Evolutionary conservation across 2,888 invertebrate genomes (phyloP), one percentile per base, ranked within the genome.

Genomic region (Tenthredo amoena): DNA sequence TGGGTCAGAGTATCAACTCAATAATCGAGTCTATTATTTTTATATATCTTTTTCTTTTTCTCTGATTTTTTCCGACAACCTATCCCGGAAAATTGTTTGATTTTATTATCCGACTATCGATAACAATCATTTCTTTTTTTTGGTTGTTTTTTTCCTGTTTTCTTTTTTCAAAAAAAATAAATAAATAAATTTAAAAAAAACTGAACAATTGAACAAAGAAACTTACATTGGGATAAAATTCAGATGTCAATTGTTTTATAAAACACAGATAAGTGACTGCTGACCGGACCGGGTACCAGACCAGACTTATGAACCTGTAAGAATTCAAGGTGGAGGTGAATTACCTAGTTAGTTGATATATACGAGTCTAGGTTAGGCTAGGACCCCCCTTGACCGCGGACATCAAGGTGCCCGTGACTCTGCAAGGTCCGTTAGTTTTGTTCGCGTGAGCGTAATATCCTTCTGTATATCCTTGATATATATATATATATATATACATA

Each of bases 261-360:
- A 10, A 26, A n/a, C 21, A 62, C 2, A 58, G 0, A 62, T 87
- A 87, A 88, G 89, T 55, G 90, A 89, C 15, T 47, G 47, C 3
- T 12, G 47, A 47, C 47, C 90, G 90, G 90, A 91, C 85, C 31
- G 88, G 15, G 76, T 50, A 18, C 18, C 34, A 43, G 58, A 4
- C 15, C 15, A 71, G 74, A 47, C 58, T 62, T 26, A 12, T 47
- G 47, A n/a, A 85, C 55, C 87, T 82, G 74, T 84, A 85, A 86
- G 74, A 81, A 87, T 84, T 74, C 84, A 86, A 90, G 89, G 90
- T 89, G 88, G 89, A 90, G 90, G 91, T 90, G 91, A 92, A 91
- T 91, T 91, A 91, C 90, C 90, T 87, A 89, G 82, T 83, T 86
- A 77, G 43, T 77, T 34, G 50, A 50, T 77, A 50, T 77, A 55